These are phyloP conservation scores for Zootoca vivipara DNA, from an alignment of 2,113 vertebrate species.

Conservation along the genomic window DNA sequence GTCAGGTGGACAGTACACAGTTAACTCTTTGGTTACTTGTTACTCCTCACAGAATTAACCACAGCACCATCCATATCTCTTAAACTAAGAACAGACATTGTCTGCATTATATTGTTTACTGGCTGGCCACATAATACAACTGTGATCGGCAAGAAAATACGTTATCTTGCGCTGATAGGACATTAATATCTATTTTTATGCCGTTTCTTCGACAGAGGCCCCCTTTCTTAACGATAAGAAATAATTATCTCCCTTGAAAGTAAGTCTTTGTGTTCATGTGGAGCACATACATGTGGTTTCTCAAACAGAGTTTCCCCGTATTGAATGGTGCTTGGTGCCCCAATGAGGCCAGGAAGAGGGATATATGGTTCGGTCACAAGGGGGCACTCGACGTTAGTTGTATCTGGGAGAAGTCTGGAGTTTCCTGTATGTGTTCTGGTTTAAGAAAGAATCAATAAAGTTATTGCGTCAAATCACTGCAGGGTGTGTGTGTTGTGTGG, in stretches of 20 bases:
- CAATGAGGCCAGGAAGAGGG: not conserved
- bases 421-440: no score
- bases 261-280: accelerated
- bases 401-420: no score
- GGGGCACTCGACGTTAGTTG: no score
- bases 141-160: not conserved
- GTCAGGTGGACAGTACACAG: no score
- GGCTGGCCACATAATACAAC: slow-evolving; percentile 10
- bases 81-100: not conserved
- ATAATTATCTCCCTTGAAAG: not conserved
- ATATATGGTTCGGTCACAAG: no score
- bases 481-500: no score
- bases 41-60: no score
- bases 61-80: not conserved
- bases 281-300: not conserved
- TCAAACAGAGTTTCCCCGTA: not conserved
- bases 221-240: not conserved
- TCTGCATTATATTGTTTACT: not conserved
- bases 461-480: no score
- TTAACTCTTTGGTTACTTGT: no score
- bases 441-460: no score
- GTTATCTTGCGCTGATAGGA: not conserved
- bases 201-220: not conserved
- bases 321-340: not conserved
- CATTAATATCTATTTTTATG: not conserved